These are phyloP conservation scores for Pterocles gutturalis DNA, from an alignment of 2,113 vertebrate species.

Conservation along the genomic window DNA sequence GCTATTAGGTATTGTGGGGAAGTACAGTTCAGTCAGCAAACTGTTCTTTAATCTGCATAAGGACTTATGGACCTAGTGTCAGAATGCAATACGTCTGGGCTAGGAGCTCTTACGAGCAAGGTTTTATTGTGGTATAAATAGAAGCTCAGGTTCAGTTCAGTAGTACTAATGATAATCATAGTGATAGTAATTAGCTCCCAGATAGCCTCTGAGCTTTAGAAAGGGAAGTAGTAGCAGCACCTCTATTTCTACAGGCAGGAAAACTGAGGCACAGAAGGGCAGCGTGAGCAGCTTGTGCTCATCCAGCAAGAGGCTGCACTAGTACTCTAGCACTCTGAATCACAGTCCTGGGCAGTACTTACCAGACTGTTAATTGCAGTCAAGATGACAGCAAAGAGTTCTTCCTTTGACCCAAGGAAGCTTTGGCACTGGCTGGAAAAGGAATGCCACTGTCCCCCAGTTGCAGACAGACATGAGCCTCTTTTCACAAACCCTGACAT, in stretches of 20 bases:
- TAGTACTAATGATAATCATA: neutral
- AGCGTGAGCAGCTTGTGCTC: neutral
- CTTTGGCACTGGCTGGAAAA: neutral
- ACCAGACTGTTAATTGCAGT: neutral
- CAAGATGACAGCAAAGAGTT: neutral
- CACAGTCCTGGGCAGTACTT: neutral
- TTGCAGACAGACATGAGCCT: neutral
- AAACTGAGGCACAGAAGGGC: neutral
- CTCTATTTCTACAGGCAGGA: neutral
- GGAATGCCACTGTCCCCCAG: neutral
- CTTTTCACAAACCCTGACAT: neutral
- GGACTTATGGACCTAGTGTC: neutral
- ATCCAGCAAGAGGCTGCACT: neutral
- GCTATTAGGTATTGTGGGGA: neutral
- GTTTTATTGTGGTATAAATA: neutral
- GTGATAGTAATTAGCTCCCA: neutral
- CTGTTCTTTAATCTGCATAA: neutral
- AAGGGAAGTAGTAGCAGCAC: neutral
- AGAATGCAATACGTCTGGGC: neutral
- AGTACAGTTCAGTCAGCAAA: neutral
- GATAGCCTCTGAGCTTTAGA: neutral
- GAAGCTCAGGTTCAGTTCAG: neutral
- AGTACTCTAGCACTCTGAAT: neutral
- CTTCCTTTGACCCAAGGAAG: neutral
- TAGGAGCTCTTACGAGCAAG: neutral